phyloP scores from a whole-genome alignment of 2,888 invertebrate species.

The Arctia plantaginis region DNA sequence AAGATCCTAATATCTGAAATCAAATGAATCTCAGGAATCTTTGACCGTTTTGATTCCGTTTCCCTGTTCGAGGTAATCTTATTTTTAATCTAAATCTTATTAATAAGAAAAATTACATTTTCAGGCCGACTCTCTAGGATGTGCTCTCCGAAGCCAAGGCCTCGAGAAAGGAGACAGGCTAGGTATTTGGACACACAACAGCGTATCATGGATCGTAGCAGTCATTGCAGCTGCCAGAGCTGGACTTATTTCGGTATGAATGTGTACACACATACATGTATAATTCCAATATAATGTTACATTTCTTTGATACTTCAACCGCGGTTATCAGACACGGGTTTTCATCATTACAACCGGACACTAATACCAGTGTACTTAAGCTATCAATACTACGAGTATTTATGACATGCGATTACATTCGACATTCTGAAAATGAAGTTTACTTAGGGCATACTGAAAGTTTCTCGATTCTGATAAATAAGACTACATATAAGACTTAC shows the following conservation, averaged over 20 bases:
- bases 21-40: no score
- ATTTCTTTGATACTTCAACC: neutral
- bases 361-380: neutral
- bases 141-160: slow-evolving; percentile 90
- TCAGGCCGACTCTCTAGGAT: slow-evolving; percentile 90
- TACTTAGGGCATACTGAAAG: no score
- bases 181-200: slow-evolving; percentile 94
- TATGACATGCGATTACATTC: neutral
- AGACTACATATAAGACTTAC: no score
- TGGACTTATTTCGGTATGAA: slow-evolving; percentile 90
- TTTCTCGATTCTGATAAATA: no score
- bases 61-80: no score
- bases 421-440: neutral
- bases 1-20: no score
- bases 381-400: neutral
- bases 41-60: no score
- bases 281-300: neutral
- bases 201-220: slow-evolving; percentile 90
- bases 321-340: neutral
- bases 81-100: no score
- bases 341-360: neutral
- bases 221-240: slow-evolving; percentile 90
- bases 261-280: neutral
- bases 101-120: slow-evolving; percentile 28
- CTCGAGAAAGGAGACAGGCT: slow-evolving; percentile 91